These are phyloP conservation scores for Sphecodes monilicornis DNA, from an alignment of 2,888 invertebrate species.

Conservation along the genomic window DNA sequence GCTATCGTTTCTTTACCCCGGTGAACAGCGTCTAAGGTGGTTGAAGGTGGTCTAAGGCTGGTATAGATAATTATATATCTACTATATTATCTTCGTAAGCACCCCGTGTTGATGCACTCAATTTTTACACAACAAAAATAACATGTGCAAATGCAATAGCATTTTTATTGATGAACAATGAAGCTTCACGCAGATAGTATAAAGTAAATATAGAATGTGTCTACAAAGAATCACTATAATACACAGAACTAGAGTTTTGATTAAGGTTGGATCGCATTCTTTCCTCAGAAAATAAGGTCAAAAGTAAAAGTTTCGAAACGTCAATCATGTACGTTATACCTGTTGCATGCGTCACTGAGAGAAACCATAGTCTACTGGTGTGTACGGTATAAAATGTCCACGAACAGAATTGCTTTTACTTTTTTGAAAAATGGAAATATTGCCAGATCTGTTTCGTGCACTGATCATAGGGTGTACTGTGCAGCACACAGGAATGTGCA, in stretches of 20 bases:
- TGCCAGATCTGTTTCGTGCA: slow-evolving; percentile 70
- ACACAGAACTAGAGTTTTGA: slow-evolving; percentile 8
- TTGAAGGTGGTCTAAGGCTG: too few relatives aligned
- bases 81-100: not conserved
- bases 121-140: slow-evolving; percentile 15
- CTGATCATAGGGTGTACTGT: slow-evolving; percentile 62
- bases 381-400: slow-evolving; percentile 70
- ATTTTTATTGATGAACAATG: not conserved
- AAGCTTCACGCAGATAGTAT: not conserved
- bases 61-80: slow-evolving; percentile 11
- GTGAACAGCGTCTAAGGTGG: too few relatives aligned
- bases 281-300: slow-evolving; percentile 78
- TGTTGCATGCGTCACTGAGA: slow-evolving; percentile 66
- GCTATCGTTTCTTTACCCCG: too few relatives aligned
- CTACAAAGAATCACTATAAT: not conserved
- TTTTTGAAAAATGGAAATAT: slow-evolving; percentile 73
- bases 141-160: not conserved
- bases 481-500: slow-evolving; percentile 51
- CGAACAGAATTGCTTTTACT: slow-evolving; percentile 69
- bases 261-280: slow-evolving; percentile 22
- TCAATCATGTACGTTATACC: slow-evolving; percentile 72
- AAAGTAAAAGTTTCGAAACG: slow-evolving; percentile 82
- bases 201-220: not conserved
- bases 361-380: slow-evolving; percentile 50
- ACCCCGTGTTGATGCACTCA: not conserved